phyloP scores from a whole-genome alignment of 2,113 vertebrate genomes.

The Stercorarius parasiticus region DNA sequence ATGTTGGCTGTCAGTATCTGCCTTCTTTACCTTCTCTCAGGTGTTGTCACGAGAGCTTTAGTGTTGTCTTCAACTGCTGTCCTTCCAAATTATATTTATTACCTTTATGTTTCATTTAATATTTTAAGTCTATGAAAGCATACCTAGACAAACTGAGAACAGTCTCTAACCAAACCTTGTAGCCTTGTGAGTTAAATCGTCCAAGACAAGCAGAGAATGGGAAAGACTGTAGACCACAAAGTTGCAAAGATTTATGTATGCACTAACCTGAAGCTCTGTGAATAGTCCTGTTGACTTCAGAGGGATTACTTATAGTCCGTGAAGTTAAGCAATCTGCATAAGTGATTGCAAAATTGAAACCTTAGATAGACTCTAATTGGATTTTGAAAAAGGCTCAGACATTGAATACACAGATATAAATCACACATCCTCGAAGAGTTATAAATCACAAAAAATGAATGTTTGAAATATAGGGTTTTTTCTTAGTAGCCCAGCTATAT shows the following conservation, averaged over 20 bases:
- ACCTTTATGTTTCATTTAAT: background rate
- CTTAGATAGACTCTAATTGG: conserved; percentile 36
- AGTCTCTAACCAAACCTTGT: background rate
- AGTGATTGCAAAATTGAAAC: conserved; percentile 45
- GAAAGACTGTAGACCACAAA: background rate
- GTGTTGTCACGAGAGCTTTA: background rate
- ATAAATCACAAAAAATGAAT: background rate
- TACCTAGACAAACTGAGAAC: background rate
- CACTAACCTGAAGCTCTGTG: background rate
- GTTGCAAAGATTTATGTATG: background rate
- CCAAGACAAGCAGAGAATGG: background rate
- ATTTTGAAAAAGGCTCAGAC: conserved; percentile 54
- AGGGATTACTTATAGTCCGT: conserved; percentile 27
- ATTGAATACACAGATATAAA: conserved; percentile 42
- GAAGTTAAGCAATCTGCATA: conserved; percentile 41
- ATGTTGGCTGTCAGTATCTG: background rate
- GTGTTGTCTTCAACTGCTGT: background rate
- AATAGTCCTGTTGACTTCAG: conserved; percentile 24
- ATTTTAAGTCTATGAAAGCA: background rate
- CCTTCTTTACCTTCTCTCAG: background rate
- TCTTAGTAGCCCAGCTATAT: background rate
- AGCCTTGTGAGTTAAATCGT: background rate
- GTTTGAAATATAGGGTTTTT: conserved; percentile 1
- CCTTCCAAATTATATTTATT: background rate
- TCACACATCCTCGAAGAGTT: background rate